Evolutionary conservation across 2,113 vertebrate genomes (phyloP), one percentile per base, ranked within the genome.

Genomic region (Cryptomyrus ogoouensis): DNA sequence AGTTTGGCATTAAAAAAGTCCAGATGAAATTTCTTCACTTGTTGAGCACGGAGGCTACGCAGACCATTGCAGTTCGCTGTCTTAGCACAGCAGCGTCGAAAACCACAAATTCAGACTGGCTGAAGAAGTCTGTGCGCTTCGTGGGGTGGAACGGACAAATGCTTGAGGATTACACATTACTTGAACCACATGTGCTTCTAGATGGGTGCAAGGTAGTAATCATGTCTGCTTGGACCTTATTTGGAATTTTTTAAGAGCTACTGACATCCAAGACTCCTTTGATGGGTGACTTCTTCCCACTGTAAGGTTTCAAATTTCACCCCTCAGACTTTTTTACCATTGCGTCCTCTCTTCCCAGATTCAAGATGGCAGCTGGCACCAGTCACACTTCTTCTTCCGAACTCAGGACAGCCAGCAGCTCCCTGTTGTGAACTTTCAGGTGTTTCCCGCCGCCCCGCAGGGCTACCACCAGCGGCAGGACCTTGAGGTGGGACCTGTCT

Each of bases 21-120:
- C 98, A 99, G 95, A 99, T 99, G 98, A 99, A 99, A 94, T 99
- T 99, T 93, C 97, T 99, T 93, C 98, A 99, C 93, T 95, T 99
- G 89, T 94, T 99, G 95, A 99, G 98, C 93, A 95, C 95, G n/a
- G 97, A 97, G 93, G 98, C 97, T 91, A 96, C 94, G 88, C 99
- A 99, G 47, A 95, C 93, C 92, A 95, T 99, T 93, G 97, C 96
- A 5, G 91, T 99, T 90, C 98, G 98, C 91, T 99, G 98, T 92
- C 96, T 97, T 35, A 97, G 95, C 74, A 93, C 95, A 3, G 94
- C 96, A 0, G 84, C 91, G 19, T 93, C 93, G 94, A 93, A 91
- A 74, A 90, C 91, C 85, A 93, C 88, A 88, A 92, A 92, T 88
- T 91, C 93, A 83, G 91, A 86, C 66, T 92, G 91, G 88, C 94